phyloP scores from a whole-genome alignment of 2,113 vertebrate species.

The Actenoides hombroni region DNA sequence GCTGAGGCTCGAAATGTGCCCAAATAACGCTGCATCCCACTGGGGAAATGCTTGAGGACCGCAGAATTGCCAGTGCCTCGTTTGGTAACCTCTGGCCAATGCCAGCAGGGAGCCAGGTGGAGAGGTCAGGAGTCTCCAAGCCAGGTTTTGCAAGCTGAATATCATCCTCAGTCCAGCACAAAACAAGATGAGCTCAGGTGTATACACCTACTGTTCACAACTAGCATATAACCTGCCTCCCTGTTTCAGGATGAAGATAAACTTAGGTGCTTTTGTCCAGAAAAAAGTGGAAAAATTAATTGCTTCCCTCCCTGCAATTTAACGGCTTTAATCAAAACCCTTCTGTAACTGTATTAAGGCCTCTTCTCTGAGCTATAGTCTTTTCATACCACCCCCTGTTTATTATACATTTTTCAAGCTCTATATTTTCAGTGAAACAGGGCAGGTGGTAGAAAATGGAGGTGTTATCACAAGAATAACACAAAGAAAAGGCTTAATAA shows the following conservation, averaged over 20 bases:
- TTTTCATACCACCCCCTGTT: neutral
- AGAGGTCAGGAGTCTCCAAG: neutral
- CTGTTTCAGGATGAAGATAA: neutral
- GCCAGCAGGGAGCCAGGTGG: neutral
- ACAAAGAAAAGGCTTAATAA: neutral
- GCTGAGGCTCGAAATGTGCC: neutral
- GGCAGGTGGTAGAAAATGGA: neutral
- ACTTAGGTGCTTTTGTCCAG: neutral
- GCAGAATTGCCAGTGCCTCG: neutral
- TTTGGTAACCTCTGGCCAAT: neutral
- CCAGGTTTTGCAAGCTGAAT: neutral
- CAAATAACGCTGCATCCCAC: neutral
- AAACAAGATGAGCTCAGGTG: neutral
- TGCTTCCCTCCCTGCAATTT: neutral
- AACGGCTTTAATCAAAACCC: neutral
- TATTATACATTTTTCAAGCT: neutral
- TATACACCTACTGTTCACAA: neutral
- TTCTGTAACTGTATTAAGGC: neutral
- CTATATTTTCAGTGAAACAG: neutral
- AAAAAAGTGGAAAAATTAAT: neutral
- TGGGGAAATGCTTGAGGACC: neutral
- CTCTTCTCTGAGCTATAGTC: neutral
- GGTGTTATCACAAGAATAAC: neutral
- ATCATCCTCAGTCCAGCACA: neutral
- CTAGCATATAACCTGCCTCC: neutral